Evolutionary conservation across 2,113 vertebrate genomes (phyloP).

Genomic region (Cyprinodon variegatus): DNA sequence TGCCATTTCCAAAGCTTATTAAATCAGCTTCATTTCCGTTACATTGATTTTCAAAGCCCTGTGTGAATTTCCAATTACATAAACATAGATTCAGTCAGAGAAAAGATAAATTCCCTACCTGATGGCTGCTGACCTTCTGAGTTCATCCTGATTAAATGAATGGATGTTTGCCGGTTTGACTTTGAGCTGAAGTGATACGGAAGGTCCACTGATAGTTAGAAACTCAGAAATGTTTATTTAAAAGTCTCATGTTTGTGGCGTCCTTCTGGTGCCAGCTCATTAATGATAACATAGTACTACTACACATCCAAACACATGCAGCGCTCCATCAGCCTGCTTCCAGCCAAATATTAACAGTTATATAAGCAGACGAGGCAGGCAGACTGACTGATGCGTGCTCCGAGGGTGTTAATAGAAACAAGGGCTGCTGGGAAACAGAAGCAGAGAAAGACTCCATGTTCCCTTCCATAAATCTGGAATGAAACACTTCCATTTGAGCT

Average conservation of each 20-base stretch:
- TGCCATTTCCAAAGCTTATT: too few relatives aligned
- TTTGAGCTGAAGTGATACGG: too few relatives aligned
- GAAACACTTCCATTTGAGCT: background rate
- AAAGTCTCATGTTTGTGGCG: background rate
- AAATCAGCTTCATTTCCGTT: too few relatives aligned
- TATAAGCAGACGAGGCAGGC: conserved; percentile 38
- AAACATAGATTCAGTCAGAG: too few relatives aligned
- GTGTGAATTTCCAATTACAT: too few relatives aligned
- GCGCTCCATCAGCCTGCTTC: conserved; percentile 48
- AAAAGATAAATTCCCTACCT: too few relatives aligned
- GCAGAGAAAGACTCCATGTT: conserved; percentile 3
- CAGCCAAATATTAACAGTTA: conserved; percentile 49
- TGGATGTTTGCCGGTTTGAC: too few relatives aligned
- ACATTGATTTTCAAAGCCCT: too few relatives aligned
- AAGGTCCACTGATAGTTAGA: background rate
- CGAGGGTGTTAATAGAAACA: conserved; percentile 36
- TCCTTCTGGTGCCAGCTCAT: conserved; percentile 35
- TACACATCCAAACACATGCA: conserved; percentile 20
- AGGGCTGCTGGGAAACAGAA: conserved; percentile 4
- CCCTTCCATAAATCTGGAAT: background rate
- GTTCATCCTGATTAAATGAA: background rate
- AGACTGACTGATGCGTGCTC: conserved; percentile 20
- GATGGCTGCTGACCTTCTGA: background rate
- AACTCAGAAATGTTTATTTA: background rate
- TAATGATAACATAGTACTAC: conserved; percentile 34